Evolutionary conservation across 2,888 invertebrate genomes (phyloP).

Genomic region (Cryptocephalus moraei): DNA sequence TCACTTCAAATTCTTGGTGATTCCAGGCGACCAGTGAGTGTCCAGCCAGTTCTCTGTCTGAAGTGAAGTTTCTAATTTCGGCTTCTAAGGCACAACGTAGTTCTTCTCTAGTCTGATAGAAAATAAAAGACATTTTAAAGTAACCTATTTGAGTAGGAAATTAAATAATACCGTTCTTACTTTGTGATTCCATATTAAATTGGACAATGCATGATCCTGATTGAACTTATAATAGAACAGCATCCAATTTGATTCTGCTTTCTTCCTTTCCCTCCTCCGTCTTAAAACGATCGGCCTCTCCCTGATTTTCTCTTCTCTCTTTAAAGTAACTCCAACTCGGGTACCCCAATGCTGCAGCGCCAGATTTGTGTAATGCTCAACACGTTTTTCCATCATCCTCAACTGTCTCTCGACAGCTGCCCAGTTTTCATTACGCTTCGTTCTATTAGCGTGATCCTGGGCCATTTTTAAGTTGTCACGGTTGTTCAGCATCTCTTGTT

Average conservation of each 20-base stretch:
- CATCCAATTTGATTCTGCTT: conserved; percentile 82
- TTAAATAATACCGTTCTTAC: conserved; percentile 35
- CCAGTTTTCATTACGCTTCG: conserved; percentile 60
- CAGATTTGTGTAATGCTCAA: conserved; percentile 57
- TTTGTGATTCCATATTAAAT: conserved; percentile 98
- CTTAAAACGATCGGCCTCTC: conserved; percentile 86
- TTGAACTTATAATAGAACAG: conserved; percentile 93
- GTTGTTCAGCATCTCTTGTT: conserved; percentile 62
- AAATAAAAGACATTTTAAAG: not conserved
- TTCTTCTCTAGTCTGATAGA: conserved; percentile 81
- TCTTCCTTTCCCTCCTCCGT: conserved; percentile 78
- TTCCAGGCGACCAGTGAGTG: conserved; percentile 88
- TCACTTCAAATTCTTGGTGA: conserved; percentile 92
- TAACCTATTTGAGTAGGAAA: not conserved
- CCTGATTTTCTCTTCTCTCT: conserved; percentile 50
- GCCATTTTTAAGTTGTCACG: conserved; percentile 94
- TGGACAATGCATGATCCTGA: conserved; percentile 88
- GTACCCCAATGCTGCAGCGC: conserved; percentile 66
- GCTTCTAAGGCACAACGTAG: conserved; percentile 83
- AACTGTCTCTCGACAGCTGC: conserved; percentile 59
- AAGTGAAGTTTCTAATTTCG: conserved; percentile 81
- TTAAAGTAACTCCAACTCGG: conserved; percentile 44
- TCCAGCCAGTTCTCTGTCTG: conserved; percentile 82
- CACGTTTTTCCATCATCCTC: conserved; percentile 73
- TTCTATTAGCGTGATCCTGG: conserved; percentile 62